Percentiles rank a stretch among this genome's conserved stretches.
Evolutionary conservation across 64 coral and sea anemone species (phyloP).

Genomic region (Stichodactyla mertensii): DNA sequence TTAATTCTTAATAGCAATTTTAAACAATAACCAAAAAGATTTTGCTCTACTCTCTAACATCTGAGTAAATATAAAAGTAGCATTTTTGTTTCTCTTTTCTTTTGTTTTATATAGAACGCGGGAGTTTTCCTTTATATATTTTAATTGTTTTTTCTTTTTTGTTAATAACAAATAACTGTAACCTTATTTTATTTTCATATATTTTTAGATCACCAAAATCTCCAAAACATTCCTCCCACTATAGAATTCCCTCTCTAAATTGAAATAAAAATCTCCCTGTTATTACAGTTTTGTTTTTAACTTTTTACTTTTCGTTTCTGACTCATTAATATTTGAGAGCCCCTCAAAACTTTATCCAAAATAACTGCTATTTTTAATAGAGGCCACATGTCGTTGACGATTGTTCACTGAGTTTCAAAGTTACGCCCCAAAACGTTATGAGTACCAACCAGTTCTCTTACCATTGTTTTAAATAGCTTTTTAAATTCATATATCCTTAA

Average conservation of each 20-base stretch:
- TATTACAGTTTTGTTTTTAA: background rate
- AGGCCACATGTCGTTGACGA: background rate
- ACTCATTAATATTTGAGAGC: background rate
- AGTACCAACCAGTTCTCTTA: background rate
- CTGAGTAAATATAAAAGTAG: background rate
- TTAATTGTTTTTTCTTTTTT: background rate
- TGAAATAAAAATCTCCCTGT: background rate
- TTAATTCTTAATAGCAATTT: background rate
- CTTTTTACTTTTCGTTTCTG: background rate
- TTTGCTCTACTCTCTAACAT: background rate
- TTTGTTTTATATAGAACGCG: no score
- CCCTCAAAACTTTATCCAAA: background rate
- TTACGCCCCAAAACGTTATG: background rate
- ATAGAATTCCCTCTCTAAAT: background rate
- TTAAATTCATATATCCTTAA: background rate
- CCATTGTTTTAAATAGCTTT: background rate
- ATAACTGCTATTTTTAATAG: background rate
- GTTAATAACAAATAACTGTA: background rate
- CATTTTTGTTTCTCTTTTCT: no score
- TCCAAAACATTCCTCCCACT: background rate
- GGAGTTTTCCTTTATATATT: no score
- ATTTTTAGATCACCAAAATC: background rate
- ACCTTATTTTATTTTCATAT: background rate
- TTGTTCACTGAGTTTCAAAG: background rate
- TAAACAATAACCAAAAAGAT: background rate